Percentiles rank a stretch among this genome's conserved stretches.
These are phyloP conservation scores for Myotis davidii DNA, from an alignment of 2,113 vertebrate species.

Conservation along the genomic window DNA sequence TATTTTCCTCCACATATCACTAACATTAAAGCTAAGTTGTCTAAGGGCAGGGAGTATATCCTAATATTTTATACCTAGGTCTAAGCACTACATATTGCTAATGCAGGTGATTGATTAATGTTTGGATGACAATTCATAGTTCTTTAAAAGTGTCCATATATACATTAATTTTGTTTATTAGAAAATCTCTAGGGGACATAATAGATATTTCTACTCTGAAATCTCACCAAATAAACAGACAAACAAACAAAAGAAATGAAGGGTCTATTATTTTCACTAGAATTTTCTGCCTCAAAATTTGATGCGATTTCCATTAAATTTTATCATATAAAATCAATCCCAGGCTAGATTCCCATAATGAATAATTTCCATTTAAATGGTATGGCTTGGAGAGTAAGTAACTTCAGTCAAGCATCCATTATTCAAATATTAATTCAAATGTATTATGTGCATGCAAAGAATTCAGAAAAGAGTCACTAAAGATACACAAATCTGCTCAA, in stretches of 20 bases:
- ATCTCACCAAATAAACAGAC: neutral
- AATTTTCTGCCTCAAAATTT: constrained; percentile 38
- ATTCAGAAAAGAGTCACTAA: constrained; percentile 44
- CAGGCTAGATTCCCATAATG: neutral
- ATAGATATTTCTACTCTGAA: neutral
- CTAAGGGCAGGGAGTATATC: neutral
- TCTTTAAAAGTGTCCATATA: neutral
- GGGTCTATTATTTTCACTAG: neutral
- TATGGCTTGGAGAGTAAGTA: constrained; percentile 46
- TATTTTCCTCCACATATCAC: neutral
- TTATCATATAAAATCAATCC: constrained; percentile 40
- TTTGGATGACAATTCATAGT: neutral
- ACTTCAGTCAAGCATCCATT: constrained; percentile 43
- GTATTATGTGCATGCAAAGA: constrained; percentile 30
- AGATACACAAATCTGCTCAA: constrained; percentile 6
- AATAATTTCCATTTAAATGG: constrained; percentile 42
- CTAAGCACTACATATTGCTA: neutral
- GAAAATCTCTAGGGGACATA: neutral
- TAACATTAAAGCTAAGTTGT: neutral
- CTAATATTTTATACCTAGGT: neutral
- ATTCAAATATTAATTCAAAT: constrained; percentile 66
- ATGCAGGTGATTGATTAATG: neutral
- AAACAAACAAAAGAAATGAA: neutral
- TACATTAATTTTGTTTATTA: neutral
- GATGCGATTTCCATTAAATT: constrained; percentile 19